Evolutionary conservation across 2,113 vertebrate genomes (phyloP).

Genomic region (Fregata magnificens): DNA sequence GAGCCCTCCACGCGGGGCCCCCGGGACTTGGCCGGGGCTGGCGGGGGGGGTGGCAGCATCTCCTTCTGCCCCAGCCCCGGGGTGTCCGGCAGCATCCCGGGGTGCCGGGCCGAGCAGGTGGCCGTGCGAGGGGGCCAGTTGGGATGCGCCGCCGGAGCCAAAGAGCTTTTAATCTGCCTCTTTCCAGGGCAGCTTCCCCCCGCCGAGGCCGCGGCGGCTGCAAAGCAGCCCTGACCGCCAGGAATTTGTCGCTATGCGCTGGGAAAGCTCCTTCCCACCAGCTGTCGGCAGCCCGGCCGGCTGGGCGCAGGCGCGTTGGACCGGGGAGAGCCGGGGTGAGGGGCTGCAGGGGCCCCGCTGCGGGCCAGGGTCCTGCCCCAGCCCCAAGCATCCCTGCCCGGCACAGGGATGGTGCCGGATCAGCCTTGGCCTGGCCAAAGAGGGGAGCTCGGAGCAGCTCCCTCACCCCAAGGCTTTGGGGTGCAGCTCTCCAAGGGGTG

Average conservation of each 20-base stretch:
- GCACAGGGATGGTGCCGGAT: neutral
- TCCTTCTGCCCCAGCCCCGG: neutral
- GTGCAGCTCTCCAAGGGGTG: neutral
- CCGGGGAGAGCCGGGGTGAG: neutral
- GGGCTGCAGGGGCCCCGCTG: neutral
- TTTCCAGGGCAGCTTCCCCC: neutral
- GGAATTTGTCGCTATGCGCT: conserved; percentile 67
- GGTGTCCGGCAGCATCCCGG: neutral
- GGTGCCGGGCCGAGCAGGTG: neutral
- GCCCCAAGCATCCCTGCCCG: neutral
- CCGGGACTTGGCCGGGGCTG: neutral
- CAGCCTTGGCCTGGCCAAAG: accelerated
- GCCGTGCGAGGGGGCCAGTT: neutral
- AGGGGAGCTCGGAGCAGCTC: neutral
- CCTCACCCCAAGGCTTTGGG: neutral
- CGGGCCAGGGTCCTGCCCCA: accelerated
- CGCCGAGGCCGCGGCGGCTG: neutral
- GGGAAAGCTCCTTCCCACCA: conserved; percentile 57
- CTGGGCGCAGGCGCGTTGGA: neutral
- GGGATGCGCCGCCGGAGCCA: neutral
- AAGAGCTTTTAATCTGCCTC: neutral
- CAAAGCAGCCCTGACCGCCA: conserved; percentile 44
- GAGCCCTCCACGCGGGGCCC: neutral
- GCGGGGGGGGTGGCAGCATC: neutral
- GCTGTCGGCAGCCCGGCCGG: conserved; percentile 29